Evolutionary conservation across 2,113 vertebrate genomes (phyloP), one percentile per base, ranked within the genome.

Genomic region (Budorcas taxicolor): DNA sequence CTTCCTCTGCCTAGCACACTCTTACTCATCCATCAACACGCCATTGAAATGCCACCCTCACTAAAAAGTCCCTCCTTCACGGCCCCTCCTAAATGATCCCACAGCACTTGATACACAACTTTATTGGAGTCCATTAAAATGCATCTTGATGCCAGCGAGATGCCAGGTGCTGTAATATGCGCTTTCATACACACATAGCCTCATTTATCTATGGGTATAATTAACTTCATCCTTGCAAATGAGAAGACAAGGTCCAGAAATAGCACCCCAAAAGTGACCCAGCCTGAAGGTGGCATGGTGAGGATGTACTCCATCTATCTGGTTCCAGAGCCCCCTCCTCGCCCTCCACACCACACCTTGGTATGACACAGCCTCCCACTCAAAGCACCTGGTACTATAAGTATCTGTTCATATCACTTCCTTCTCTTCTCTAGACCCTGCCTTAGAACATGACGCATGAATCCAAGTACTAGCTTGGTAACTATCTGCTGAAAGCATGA

Each of bases 391-490:
- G 17, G 7, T n/a, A 27, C 2, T 47, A 0, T 5, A n/a, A 64
- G 11, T 36, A 7, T 7, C 27, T 50, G 10, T 36, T 50, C 31
- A 11, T 7, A 1, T 16, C 27, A 45, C 52, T 52, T 14, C 52
- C n/a, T 74, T 58, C 83, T 47, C 88, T 29, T 45, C 52, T 64
- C 31, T 21, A 19, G 60, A 88, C 11, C 67, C 45, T 12, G 43
- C 55, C 45, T 21, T 43, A 14, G 11, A 2, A 11, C 1, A 5
- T 3, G 25, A 71, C 50, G 27, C 0, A 2, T 1, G 27, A 13
- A 7, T 21, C 64, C 52, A 62, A 15, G 33, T 12, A 40, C 6
- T 27, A 43, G 31, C n/a, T 78, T n/a, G 3, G 3, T 16, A 47
- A 11, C n/a, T 36, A 50, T 2, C 2, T 50, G 0, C 6, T 4